A percentile compares a stretch with the other conserved stretches of the same genome.
phyloP scores from a whole-genome alignment of 2,888 invertebrate genomes.

The Hyposoter didymator region DNA sequence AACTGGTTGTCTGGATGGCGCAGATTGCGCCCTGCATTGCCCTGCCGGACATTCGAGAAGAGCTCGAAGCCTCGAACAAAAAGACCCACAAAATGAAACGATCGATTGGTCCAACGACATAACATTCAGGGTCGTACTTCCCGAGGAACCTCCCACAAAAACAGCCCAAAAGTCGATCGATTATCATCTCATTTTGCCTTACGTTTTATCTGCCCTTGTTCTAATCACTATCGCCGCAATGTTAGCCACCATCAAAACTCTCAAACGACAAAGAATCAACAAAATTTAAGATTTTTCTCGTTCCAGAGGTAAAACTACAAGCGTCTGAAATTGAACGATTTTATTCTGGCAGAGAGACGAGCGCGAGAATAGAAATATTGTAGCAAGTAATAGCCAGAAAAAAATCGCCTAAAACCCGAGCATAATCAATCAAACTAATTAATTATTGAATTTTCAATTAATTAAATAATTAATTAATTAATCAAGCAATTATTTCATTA shows the following conservation, averaged over 20 bases:
- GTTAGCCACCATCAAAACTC: slow-evolving; percentile 68
- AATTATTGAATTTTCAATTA: too few species aligned
- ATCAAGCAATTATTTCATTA: too few species aligned
- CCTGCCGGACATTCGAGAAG: slow-evolving; percentile 73
- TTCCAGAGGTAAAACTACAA: background rate
- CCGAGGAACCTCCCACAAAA: slow-evolving; percentile 26
- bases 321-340: background rate
- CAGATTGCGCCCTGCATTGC: slow-evolving; percentile 84
- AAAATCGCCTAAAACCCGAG: too few species aligned
- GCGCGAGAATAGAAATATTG: too few species aligned
- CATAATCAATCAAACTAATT: too few species aligned
- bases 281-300: slow-evolving; percentile 34
- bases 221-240: slow-evolving; percentile 66
- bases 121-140: slow-evolving; percentile 72
- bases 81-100: slow-evolving; percentile 70
- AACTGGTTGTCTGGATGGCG: slow-evolving; percentile 85
- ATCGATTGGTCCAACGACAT: slow-evolving; percentile 76
- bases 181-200: slow-evolving; percentile 68
- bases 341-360: too few species aligned
- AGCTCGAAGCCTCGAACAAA: slow-evolving; percentile 66
- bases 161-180: slow-evolving; percentile 43
- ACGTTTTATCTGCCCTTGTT: slow-evolving; percentile 65
- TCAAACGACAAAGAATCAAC: slow-evolving; percentile 53
- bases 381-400: too few species aligned
- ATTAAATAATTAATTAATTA: too few species aligned